Conservation (phyloP, 2,888 invertebrate genomes). For the Lasiommata megera region DNA sequence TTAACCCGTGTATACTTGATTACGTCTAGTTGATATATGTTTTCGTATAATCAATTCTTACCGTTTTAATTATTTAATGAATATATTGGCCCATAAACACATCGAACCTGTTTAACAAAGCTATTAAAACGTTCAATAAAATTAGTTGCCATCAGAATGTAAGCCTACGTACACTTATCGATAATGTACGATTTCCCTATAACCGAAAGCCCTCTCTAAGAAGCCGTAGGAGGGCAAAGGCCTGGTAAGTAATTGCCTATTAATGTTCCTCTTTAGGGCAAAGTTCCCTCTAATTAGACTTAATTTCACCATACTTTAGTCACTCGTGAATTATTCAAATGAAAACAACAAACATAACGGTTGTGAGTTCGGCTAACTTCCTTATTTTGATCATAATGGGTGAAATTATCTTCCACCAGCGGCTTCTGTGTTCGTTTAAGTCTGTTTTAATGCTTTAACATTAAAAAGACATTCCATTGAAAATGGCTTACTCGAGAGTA, state of each 20-base stretch:
- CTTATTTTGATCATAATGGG: constrained; percentile 21
- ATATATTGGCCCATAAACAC: constrained; percentile 6
- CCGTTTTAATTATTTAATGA: constrained; percentile 9
- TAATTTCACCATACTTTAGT: constrained; percentile 36
- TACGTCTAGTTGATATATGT: background rate
- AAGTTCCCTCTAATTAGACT: constrained; percentile 35
- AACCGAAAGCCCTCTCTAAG: constrained; percentile 15
- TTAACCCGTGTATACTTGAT: no score
- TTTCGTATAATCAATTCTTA: background rate
- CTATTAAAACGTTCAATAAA: constrained; percentile 6
- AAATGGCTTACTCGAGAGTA: no score
- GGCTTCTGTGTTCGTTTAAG: background rate
- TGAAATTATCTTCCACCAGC: constrained; percentile 2
- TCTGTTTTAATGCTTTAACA: background rate
- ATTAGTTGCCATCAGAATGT: constrained; percentile 1
- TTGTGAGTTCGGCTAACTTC: constrained; percentile 13
- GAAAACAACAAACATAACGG: constrained; percentile 25
- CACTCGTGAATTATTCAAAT: constrained; percentile 30
- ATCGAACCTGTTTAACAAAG: constrained; percentile 10
- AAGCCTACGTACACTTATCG: constrained; percentile 7
- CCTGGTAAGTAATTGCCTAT: constrained; percentile 36
- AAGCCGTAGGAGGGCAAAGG: constrained; percentile 30
- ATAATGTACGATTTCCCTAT: constrained; percentile 9
- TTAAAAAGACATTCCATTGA: background rate
- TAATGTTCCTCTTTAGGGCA: constrained; percentile 33